Evolutionary conservation across 2,888 invertebrate genomes (phyloP), one percentile per base, ranked within the genome.

Genomic region (Melanophora roralis): DNA sequence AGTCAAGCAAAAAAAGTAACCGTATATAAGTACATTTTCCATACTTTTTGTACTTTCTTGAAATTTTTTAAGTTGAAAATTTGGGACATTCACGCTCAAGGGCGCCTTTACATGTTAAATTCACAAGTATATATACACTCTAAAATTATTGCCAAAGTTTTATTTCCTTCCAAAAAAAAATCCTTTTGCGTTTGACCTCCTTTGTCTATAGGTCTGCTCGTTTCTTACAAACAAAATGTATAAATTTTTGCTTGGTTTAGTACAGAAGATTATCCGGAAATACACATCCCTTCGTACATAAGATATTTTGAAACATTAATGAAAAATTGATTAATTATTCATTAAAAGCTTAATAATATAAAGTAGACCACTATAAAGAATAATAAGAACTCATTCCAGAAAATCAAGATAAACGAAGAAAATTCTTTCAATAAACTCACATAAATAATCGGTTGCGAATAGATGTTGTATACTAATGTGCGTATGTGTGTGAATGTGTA

Each of bases 271-370:
- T 69, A 62, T 72, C 62, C 16, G 43, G 51, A 51, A 1, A 43
- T 23, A 21, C 12, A 12, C 38, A 49, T 49, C 47, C 57, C 6
- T 27, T 27, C 27, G 27, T 27, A 27, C 27, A 6, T 27, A 21
- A 38, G 47, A 47, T 62, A 55, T 68, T 27, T 62, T 40, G 47
- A 36, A 57, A 62, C 55, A 53, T 34, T 80, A 34, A 65, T 71
- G 40, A 1, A 16, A 57, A 72, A 57, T 62, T 76, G 47, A 76
- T 80, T 76, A 80, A 80, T 76, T 80, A 80, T 80, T 76, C 55
- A 76, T 51, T 72, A 76, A 76, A 43, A 72, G 51, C 55, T 68
- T 36, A 55, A 72, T 72, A 57, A 59, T 21, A 45, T 55, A 32
- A 57, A 74, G 27, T 59, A 47, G 40, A 43, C 16, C 27, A 32